A percentile compares a stretch with the other conserved stretches of the same genome.
Conservation (phyloP, 2,113 vertebrate genomes). For the Dromiciops gliroides region DNA sequence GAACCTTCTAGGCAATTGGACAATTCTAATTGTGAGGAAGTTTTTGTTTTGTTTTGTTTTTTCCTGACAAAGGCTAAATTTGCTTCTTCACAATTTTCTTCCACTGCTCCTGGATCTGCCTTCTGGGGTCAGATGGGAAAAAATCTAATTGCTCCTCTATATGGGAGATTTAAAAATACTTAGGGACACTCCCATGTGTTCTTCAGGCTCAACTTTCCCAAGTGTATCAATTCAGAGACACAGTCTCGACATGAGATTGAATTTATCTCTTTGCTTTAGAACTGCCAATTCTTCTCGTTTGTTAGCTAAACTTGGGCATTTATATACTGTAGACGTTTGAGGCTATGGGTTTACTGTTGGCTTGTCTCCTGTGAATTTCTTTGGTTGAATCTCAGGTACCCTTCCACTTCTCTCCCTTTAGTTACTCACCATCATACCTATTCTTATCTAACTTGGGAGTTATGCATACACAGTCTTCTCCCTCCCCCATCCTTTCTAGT, state of each 20-base stretch:
- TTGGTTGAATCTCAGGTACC: neutral
- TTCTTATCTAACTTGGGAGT: neutral
- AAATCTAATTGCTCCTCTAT: no score
- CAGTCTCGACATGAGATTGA: neutral
- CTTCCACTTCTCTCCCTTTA: neutral
- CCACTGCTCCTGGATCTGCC: neutral
- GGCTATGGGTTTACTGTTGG: neutral
- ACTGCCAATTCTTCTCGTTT: neutral
- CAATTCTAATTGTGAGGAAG: neutral
- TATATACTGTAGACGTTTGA: neutral
- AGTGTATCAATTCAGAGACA: neutral
- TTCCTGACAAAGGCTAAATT: neutral
- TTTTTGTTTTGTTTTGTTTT: no score
- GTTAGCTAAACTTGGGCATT: neutral
- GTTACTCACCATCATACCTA: neutral
- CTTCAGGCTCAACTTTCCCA: neutral
- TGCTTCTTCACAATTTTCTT: neutral
- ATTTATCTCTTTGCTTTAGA: neutral
- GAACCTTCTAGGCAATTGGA: neutral
- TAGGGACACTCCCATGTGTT: neutral
- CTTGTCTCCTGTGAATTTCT: neutral
- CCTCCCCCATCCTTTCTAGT: neutral
- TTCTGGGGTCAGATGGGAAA: neutral
- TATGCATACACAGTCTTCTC: neutral
- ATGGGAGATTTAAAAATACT: neutral